Percentiles rank a stretch among this genome's conserved stretches.
Conservation (phyloP, 2,888 invertebrate species). For the Tipula lateralis region DNA sequence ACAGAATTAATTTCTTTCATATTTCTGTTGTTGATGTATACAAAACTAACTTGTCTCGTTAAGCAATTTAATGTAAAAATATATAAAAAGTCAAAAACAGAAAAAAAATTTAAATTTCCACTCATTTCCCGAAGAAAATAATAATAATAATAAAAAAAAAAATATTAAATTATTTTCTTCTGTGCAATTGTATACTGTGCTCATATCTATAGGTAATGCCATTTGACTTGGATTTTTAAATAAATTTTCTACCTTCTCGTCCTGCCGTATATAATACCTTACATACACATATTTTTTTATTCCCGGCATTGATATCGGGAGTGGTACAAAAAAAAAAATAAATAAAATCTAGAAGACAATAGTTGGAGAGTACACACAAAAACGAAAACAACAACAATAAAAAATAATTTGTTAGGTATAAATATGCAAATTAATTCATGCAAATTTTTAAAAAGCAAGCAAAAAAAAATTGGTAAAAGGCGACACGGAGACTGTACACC, state of each 20-base stretch:
- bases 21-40: slow-evolving; percentile 24
- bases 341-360: slow-evolving; percentile 1
- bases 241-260: not conserved
- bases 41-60: slow-evolving; percentile 28
- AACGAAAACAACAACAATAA: not conserved
- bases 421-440: slow-evolving; percentile 29
- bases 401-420: slow-evolving; percentile 25
- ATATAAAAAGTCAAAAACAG: not conserved
- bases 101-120: slow-evolving; percentile 2
- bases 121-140: not conserved
- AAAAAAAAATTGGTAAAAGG: slow-evolving; percentile 13
- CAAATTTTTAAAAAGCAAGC: slow-evolving; percentile 25
- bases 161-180: slow-evolving; percentile 4
- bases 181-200: not conserved
- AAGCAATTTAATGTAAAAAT: not conserved
- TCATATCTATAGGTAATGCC: not conserved
- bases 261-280: too few species aligned
- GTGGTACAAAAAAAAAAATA: too few species aligned
- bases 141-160: not conserved
- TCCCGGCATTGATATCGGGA: not conserved
- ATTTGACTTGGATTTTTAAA: slow-evolving; percentile 11
- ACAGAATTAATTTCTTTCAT: slow-evolving; percentile 11
- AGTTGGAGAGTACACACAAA: not conserved
- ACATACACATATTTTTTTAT: not conserved
- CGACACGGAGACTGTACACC: slow-evolving; percentile 24